Percentiles rank a stretch among this genome's conserved stretches.
Evolutionary conservation across 1,140 invertebrate genomes (phyloP).

Genomic region (Drosophila insularis): DNA sequence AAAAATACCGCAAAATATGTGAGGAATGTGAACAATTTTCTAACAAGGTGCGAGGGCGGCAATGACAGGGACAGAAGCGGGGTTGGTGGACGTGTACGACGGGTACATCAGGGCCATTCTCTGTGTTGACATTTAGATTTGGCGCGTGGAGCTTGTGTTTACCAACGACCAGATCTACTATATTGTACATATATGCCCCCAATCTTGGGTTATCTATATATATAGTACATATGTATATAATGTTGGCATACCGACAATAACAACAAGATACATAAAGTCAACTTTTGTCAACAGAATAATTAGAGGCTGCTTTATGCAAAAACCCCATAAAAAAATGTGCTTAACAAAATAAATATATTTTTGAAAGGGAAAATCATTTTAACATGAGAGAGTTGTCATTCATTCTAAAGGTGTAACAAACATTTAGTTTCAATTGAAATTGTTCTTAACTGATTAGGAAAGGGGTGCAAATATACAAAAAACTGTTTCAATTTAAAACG

Average conservation of each 20-base stretch:
- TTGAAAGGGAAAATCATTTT: background rate
- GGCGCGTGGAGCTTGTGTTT: conserved; percentile 9
- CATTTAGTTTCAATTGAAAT: too few relatives aligned
- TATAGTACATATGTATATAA: background rate
- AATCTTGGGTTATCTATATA: conserved; percentile 5
- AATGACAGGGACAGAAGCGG: background rate
- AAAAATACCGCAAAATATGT: conserved; percentile 24
- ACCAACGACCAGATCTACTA: background rate
- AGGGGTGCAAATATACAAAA: too few relatives aligned
- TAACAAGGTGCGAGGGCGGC: conserved; percentile 3
- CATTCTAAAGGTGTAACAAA: too few relatives aligned
- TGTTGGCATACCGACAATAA: background rate
- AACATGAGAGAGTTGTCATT: too few relatives aligned
- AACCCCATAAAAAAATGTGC: background rate
- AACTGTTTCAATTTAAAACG: too few relatives aligned
- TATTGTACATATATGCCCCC: conserved; percentile 1
- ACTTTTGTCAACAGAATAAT: conserved; percentile 10
- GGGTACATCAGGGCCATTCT: background rate
- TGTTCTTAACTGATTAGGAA: too few relatives aligned
- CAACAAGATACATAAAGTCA: background rate
- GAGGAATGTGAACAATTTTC: conserved; percentile 3
- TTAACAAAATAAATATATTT: background rate
- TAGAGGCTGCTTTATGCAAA: conserved; percentile 6
- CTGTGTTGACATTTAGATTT: conserved; percentile 3
- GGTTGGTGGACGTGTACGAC: background rate